These are phyloP conservation scores for Threskiornis aethiopicus DNA, from an alignment of 2,797 vertebrate species.

Conservation along the genomic window DNA sequence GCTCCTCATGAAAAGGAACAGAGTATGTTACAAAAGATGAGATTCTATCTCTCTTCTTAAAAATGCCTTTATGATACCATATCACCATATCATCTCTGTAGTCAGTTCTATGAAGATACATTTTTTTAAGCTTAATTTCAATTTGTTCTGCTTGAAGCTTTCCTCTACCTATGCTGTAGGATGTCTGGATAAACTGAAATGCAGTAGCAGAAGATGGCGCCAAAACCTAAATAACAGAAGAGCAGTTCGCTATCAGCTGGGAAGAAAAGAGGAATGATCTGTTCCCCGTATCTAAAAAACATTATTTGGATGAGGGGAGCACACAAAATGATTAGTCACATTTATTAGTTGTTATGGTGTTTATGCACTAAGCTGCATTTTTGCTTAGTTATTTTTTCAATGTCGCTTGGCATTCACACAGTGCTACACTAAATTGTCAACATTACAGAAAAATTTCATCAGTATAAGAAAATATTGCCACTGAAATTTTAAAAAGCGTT, in stretches of 20 bases:
- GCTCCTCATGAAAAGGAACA: background rate
- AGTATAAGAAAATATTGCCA: background rate
- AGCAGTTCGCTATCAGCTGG: background rate
- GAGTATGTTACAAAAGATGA: background rate
- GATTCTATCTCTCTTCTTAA: background rate
- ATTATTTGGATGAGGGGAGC: background rate
- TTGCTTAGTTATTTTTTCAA: background rate
- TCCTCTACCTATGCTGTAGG: background rate
- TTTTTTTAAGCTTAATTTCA: background rate
- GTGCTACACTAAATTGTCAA: background rate
- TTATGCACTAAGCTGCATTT: background rate
- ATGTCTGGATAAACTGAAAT: background rate
- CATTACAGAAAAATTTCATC: background rate
- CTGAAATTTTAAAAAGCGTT: background rate
- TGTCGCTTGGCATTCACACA: background rate
- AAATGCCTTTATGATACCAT: background rate
- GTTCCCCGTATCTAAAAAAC: background rate
- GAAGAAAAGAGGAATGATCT: background rate
- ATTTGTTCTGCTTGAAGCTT: background rate
- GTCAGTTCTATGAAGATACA: background rate
- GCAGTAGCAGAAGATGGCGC: constrained; percentile 48
- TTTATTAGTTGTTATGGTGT: background rate
- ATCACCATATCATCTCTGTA: background rate
- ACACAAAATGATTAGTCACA: background rate
- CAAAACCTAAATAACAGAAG: constrained; percentile 17